Percentiles rank a stretch among this genome's conserved stretches.
phyloP scores from a whole-genome alignment of 2,888 invertebrate genomes.

The Eupithecia insigniata region DNA sequence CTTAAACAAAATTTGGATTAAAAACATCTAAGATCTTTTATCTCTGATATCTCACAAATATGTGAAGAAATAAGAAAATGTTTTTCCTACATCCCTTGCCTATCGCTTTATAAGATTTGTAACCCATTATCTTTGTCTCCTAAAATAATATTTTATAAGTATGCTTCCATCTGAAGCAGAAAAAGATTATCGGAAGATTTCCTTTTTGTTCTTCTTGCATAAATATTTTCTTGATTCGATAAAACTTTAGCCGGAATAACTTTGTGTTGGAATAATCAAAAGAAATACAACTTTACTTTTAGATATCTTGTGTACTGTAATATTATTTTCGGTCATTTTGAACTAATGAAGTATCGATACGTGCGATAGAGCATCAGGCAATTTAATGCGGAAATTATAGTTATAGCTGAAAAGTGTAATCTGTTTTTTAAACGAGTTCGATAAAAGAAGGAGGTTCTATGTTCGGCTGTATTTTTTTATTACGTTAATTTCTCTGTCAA shows the following conservation, averaged over 20 bases:
- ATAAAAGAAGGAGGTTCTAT: too few relatives aligned
- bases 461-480: too few relatives aligned
- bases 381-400: neutral
- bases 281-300: constrained; percentile 1
- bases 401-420: too few relatives aligned
- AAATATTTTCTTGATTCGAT: neutral
- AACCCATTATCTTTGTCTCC: neutral
- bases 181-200: constrained; percentile 3
- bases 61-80: neutral
- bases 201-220: constrained; percentile 5
- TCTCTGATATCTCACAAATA: neutral
- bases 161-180: neutral
- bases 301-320: neutral
- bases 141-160: constrained; percentile 10
- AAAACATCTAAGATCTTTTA: neutral
- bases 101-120: neutral
- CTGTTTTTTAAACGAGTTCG: too few relatives aligned
- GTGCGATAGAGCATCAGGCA: neutral
- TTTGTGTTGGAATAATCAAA: constrained; percentile 11
- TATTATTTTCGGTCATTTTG: neutral
- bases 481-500: too few relatives aligned
- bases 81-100: neutral
- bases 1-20: neutral
- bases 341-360: neutral
- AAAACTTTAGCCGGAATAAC: neutral